phyloP scores from a whole-genome alignment of 2,888 invertebrate species.

The Pristionchus maxplancki region DNA sequence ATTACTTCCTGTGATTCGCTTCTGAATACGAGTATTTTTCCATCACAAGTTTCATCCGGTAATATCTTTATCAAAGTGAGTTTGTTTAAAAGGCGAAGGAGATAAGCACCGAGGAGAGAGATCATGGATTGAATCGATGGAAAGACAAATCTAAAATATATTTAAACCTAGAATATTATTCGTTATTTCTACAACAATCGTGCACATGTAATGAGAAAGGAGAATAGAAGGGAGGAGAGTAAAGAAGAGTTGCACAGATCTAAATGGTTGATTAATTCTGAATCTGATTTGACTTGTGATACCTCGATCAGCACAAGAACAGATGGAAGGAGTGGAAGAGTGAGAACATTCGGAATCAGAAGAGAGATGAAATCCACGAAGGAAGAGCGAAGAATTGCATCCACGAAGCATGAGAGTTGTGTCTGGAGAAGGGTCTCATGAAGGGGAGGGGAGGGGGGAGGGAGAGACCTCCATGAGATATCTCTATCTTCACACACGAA shows the following conservation, averaged over 20 bases:
- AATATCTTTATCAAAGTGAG: not conserved
- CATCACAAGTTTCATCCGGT: not conserved
- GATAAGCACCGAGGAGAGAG: slow-evolving; percentile 22
- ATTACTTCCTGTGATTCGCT: not conserved
- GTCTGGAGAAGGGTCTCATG: not conserved
- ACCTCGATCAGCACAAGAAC: not conserved
- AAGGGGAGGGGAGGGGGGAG: not conserved
- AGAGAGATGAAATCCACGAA: not conserved
- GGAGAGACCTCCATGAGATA: slow-evolving; percentile 31
- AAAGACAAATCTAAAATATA: not conserved
- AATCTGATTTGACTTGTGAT: no score
- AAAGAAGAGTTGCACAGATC: slow-evolving; percentile 38
- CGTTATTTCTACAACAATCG: not conserved
- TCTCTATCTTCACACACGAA: slow-evolving; percentile 42
- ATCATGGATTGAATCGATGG: not conserved
- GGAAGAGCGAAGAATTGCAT: slow-evolving; percentile 38
- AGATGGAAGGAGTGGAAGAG: slow-evolving; percentile 39
- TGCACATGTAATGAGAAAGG: not conserved
- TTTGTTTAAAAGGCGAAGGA: not conserved
- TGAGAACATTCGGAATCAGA: not conserved
- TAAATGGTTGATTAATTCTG: no score
- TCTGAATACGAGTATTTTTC: not conserved
- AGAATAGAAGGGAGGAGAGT: not conserved
- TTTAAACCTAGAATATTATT: not conserved
- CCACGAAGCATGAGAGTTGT: slow-evolving; percentile 40